Conservation (phyloP, 2,113 vertebrate species). For the Dicrurus megarhynchus region DNA sequence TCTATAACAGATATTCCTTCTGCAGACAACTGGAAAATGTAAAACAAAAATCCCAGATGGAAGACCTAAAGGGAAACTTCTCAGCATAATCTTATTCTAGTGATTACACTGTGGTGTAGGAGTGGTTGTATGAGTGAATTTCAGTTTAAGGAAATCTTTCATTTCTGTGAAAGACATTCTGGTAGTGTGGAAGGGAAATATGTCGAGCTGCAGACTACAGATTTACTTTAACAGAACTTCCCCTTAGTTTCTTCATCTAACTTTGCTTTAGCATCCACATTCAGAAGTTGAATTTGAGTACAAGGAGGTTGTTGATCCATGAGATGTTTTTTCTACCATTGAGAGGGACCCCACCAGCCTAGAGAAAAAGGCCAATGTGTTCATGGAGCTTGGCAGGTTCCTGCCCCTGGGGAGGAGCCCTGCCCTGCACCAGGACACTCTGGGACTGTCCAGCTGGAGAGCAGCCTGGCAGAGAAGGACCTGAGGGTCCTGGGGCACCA, state of each 20-base stretch:
- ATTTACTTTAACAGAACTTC: not conserved
- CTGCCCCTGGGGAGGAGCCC: not conserved
- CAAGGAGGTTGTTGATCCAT: not conserved
- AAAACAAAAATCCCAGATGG: slow-evolving; percentile 24
- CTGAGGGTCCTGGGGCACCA: not conserved
- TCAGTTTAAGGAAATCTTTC: slow-evolving; percentile 5
- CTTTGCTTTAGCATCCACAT: not conserved
- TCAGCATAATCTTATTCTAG: not conserved
- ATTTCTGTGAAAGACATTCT: slow-evolving; percentile 6
- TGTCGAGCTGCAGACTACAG: not conserved
- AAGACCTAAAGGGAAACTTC: not conserved
- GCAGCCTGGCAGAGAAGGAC: not conserved
- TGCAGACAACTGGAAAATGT: slow-evolving; percentile 17
- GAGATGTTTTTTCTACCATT: not conserved
- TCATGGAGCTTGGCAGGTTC: not conserved
- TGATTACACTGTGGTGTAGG: not conserved
- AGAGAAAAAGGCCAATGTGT: fast-evolving
- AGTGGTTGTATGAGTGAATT: not conserved
- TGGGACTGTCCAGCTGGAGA: not conserved
- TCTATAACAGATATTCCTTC: not conserved
- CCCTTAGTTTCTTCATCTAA: not conserved
- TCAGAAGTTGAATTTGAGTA: not conserved
- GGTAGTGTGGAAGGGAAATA: not conserved
- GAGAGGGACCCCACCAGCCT: not conserved
- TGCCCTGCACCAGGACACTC: not conserved